Conservation (phyloP, 2,797 vertebrate species). For the Paguma larvata region DNA sequence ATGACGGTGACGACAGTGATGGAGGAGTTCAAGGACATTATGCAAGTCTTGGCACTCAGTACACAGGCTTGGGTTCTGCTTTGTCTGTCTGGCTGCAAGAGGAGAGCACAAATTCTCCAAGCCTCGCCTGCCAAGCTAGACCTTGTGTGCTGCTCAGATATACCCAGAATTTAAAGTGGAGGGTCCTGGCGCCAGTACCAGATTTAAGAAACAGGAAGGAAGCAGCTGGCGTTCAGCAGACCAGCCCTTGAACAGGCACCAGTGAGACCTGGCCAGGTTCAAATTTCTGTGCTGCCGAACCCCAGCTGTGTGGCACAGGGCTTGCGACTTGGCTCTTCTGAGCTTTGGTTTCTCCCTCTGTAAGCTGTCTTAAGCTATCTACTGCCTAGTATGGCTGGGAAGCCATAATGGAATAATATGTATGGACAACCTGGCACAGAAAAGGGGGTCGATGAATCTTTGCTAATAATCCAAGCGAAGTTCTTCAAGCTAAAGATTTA, state of each 20-base stretch:
- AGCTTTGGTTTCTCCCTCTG: background rate
- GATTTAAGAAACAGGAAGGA: background rate
- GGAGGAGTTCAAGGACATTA: background rate
- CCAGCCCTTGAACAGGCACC: background rate
- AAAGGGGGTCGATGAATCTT: slow-evolving; percentile 56
- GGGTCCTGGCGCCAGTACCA: background rate
- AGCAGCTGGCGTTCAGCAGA: background rate
- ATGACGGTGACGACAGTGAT: background rate
- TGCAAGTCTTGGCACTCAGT: background rate
- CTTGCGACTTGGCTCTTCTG: background rate
- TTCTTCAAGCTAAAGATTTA: slow-evolving; percentile 67
- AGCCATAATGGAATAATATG: slow-evolving; percentile 35
- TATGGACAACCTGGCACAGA: slow-evolving; percentile 26
- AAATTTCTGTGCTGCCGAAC: background rate
- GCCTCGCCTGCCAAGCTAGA: background rate
- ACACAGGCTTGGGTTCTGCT: background rate
- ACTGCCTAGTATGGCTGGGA: background rate
- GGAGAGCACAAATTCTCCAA: background rate
- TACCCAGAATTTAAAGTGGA: background rate
- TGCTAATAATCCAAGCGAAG: slow-evolving; percentile 67
- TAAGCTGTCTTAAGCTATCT: background rate
- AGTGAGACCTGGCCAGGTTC: background rate
- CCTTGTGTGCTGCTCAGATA: background rate
- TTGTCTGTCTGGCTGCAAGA: background rate
- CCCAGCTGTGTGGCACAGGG: background rate